Evolutionary conservation across 1,140 invertebrate species (phyloP), one percentile per base, ranked within the genome.

Genomic region (Euschistus heros): DNA sequence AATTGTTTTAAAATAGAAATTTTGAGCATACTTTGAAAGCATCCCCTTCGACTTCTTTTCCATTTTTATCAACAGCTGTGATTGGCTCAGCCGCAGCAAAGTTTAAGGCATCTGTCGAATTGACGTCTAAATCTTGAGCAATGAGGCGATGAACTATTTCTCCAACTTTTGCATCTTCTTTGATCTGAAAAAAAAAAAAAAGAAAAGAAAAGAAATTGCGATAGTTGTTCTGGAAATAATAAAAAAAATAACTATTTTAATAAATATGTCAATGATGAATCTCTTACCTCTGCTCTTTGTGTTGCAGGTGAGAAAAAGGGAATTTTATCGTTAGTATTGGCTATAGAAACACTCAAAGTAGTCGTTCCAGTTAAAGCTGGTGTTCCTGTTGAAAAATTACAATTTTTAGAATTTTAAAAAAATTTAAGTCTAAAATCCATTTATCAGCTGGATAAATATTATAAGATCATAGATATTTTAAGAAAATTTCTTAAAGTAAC

Each of bases 261-360:
- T 30, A 30, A 30, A 30, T 5, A 30, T 30, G 8, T 5, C 8
- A 30, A 30, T 30, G 8, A 5, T 5, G 7, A 13, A 37, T 37
- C 5, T 37, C 1, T 37, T 73, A 92, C 87, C 73, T 91, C 86
- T 0, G 89, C 86, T 69, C 88, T 80, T 74, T 94, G 91, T 2
- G 85, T 86, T 46, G 82, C 75, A 0, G 92, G 92, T 2, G 81
- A 82, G 73, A 97, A 94, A 71, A 86, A 86, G 0, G 94, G 94
- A 67, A 84, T 80, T 74, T 94, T 94, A 72, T 94, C 89, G 73
- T 97, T 97, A 30, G 86, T 89, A 73, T 94, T 91, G 24, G 87
- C 80, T 2, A 94, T 82, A 69, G 82, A 84, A 2, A 94, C 81
- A 52, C 83, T 85, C 0, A 95, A 70, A 0, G 85, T 87, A 0